These are phyloP conservation scores for Yasuhikotakia modesta DNA, from an alignment of 2,797 vertebrate genomes.

Conservation along the genomic window DNA sequence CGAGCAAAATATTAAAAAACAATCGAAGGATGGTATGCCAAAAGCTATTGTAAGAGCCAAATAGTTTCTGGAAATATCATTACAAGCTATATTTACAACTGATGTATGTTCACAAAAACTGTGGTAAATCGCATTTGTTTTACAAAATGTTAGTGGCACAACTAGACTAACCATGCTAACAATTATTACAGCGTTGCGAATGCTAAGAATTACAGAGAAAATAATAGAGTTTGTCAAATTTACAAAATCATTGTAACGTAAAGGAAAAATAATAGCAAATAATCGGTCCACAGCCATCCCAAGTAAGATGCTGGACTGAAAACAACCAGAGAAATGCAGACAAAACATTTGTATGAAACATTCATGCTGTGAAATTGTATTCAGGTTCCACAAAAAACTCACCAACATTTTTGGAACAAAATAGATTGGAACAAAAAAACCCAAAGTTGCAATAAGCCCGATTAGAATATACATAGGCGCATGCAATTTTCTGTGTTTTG, in stretches of 20 bases:
- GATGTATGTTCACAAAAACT: slow-evolving; percentile 67
- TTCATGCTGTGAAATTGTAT: slow-evolving; percentile 58
- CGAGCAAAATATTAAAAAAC: slow-evolving; percentile 59
- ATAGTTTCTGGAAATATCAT: slow-evolving; percentile 53
- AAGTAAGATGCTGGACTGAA: slow-evolving; percentile 69
- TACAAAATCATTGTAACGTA: slow-evolving; percentile 50
- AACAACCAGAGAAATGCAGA: slow-evolving; percentile 65
- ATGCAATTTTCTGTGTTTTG: slow-evolving; percentile 55
- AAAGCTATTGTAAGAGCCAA: slow-evolving; percentile 59
- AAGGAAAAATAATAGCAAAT: slow-evolving; percentile 66
- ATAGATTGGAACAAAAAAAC: slow-evolving; percentile 55
- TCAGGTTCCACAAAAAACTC: slow-evolving; percentile 59
- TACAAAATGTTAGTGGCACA: slow-evolving; percentile 57
- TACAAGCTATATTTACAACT: slow-evolving; percentile 65
- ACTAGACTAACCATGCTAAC: slow-evolving; percentile 42
- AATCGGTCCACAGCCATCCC: slow-evolving; percentile 69
- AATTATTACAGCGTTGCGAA: slow-evolving; percentile 35
- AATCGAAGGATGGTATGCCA: slow-evolving; percentile 58
- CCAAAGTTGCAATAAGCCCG: slow-evolving; percentile 55
- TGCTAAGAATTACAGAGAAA: slow-evolving; percentile 7
- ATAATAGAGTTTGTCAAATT: slow-evolving; percentile 21
- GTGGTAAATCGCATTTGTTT: slow-evolving; percentile 60
- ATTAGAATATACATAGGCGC: slow-evolving; percentile 72
- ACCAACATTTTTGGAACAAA: slow-evolving; percentile 63
- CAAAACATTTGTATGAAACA: slow-evolving; percentile 70